Percentiles rank a stretch among this genome's conserved stretches.
Evolutionary conservation across 2,113 vertebrate genomes (phyloP).

Genomic region (Limnothrissa miodon): DNA sequence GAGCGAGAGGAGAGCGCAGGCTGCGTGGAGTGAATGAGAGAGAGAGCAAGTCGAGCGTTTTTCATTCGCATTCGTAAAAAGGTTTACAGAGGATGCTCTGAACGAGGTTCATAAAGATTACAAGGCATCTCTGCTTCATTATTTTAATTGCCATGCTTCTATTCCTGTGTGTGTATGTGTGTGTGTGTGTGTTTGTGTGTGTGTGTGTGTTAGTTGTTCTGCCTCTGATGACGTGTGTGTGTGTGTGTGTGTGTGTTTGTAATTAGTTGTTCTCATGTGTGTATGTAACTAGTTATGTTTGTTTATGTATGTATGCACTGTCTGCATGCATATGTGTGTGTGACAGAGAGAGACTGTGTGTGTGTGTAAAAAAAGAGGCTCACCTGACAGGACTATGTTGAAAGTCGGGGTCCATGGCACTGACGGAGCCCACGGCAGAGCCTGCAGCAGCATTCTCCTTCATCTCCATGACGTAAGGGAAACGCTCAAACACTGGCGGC

Average conservation of each 20-base stretch:
- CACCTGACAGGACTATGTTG: conserved; percentile 84
- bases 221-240: conserved; percentile 34
- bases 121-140: neutral
- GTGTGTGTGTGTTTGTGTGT: neutral
- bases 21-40: conserved; percentile 38
- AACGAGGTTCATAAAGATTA: conserved; percentile 10
- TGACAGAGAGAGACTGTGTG: neutral
- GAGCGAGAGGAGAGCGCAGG: neutral
- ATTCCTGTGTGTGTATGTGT: neutral
- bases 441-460: conserved; percentile 84
- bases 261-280: too few species aligned
- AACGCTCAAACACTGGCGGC: conserved; percentile 83
- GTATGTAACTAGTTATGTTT: neutral
- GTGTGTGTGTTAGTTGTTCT: conserved; percentile 33
- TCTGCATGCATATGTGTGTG: neutral
- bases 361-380: conserved; percentile 45
- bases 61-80: conserved; percentile 5
- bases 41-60: neutral
- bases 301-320: neutral
- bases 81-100: neutral
- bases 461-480: conserved; percentile 84
- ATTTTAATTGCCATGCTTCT: conserved; percentile 25
- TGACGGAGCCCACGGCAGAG: conserved; percentile 78
- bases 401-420: conserved; percentile 85
- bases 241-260: neutral